Base-by-base conservation (phyloP, 2,797 vertebrate species). In the Neopelma chrysocephalum region DNA sequence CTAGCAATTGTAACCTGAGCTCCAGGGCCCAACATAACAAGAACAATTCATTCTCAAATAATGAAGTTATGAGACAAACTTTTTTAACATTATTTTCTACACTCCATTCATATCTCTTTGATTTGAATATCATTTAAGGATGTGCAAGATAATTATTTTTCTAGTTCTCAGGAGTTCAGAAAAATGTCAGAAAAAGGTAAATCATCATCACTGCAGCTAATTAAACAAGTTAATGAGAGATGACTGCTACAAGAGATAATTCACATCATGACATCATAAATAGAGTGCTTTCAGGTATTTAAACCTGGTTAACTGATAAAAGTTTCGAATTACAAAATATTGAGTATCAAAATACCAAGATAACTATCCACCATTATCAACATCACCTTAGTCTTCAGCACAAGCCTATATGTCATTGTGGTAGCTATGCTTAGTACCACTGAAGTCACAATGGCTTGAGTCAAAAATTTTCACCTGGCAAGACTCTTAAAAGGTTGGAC, bases 211-310 rank as follows among this genome's bases (percentile, higher is more conserved):
- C 20, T 56, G 43, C 32, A 77, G 14, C 17, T 87, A 50, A 86
- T 38, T 77, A 54, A 85, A 82, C 10, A 53, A 48, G 18, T 43
- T 88, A 86, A 82, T 34, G 12, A 89, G 36, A 66, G 11, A 19
- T 47, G 13, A 76, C 29, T 42, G 26, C 26, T 69, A 57, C 0
- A 0, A 68, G 26, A 84, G 6, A 80, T 13, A 91, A 91, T 62
- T 15, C 6, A 62, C 23, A 70, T 23, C 11, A 38, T n/a, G 21
- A 54, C 13, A 58, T 0, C 0, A 53, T 47, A 87, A 82, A 61
- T 40, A 40, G 4, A 80, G 11, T n/a, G 14, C 18, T 70, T 51
- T 15, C 14, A 89, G 34, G 7, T 20, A 69, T 65, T 86, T 60
- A 89, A 86, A 83, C 3, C 16, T 50, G 13, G 8, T 6, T 77